Evolutionary conservation across 2,797 vertebrate species (phyloP), one percentile per base, ranked within the genome.

Genomic region (Heterohyrax brucei): DNA sequence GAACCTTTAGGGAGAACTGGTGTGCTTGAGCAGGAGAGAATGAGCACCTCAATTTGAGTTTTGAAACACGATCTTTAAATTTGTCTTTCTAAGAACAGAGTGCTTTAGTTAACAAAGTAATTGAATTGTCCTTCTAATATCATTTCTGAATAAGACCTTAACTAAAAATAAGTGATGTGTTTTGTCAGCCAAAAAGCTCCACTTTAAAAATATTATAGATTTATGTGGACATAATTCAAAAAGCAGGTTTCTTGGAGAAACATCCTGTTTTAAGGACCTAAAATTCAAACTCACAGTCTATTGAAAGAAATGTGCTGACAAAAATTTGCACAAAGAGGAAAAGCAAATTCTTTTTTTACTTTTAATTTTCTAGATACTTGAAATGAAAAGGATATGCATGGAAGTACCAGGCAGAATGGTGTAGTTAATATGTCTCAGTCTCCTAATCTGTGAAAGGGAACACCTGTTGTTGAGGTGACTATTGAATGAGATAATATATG

Each of bases 211-310:
- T 80, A 46, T 22, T 73, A 66, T 13, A 90, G 61, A 30, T 94
- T 89, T 61, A 81, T 33, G 1, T 77, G 70, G 7, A 56, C 70
- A 68, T 93, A 48, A 50, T 92, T 87, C 56, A 70, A 48, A 93
- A 89, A 84, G 84, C 10, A 8, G 12, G 79, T 92, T 95, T 91
- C n/a, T 89, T 89, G 56, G 61, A 89, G 24, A 87, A 96, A 88
- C n/a, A 72, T 14, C 26, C 30, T 72, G 5, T 59, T 56, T 46
- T 82, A 82, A 86, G 30, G 61, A 61, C 22, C 77, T 91, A 83
- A 76, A 89, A 87, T 78, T 86, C 44, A 91, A 56, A 96, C 26
- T 59, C 33, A 89, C 7, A 89, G 62, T 7, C 30, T 75, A 1
- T 61, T 88, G 14, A 91, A n/a, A 64, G 21, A 88, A 84, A 21